Evolutionary conservation across 1,140 invertebrate genomes (phyloP).

Genomic region (Periplaneta americana): DNA sequence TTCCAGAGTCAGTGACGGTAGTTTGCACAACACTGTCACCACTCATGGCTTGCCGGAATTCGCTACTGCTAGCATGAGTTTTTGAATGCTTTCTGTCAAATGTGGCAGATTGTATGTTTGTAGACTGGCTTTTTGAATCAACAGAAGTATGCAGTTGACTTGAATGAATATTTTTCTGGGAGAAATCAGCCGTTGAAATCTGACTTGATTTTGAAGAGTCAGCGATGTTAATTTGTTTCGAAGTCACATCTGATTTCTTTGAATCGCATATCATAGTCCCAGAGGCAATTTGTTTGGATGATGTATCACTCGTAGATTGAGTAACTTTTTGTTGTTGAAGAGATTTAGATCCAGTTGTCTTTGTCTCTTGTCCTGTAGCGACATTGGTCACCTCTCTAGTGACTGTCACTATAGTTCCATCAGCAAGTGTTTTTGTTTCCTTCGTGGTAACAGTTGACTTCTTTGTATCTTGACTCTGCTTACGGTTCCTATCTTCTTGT

Average conservation of each 20-base stretch:
- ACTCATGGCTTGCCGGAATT: constrained; percentile 13
- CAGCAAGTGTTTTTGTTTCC: constrained; percentile 42
- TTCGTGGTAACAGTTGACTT: constrained; percentile 30
- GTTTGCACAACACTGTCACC: neutral
- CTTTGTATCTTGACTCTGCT: constrained; percentile 23
- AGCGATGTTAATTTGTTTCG: neutral
- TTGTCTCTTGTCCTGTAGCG: neutral
- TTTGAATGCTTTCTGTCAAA: neutral
- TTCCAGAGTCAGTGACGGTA: neutral
- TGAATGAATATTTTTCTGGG: neutral
- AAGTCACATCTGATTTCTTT: neutral
- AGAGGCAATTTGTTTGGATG: neutral
- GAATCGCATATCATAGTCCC: neutral
- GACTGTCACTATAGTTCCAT: constrained; percentile 46
- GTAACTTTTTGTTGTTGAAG: neutral
- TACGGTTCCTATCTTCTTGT: constrained; percentile 18
- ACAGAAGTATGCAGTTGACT: neutral
- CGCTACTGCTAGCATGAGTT: constrained; percentile 2
- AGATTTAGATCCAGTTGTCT: neutral
- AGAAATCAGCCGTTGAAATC: neutral
- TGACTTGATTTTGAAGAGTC: neutral
- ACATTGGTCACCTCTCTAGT: constrained; percentile 26
- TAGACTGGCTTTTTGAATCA: neutral
- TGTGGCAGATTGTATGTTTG: neutral
- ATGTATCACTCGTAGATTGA: neutral